Base-by-base conservation (phyloP, 2,113 vertebrate genomes). In the Rhinolophus sinicus region DNA sequence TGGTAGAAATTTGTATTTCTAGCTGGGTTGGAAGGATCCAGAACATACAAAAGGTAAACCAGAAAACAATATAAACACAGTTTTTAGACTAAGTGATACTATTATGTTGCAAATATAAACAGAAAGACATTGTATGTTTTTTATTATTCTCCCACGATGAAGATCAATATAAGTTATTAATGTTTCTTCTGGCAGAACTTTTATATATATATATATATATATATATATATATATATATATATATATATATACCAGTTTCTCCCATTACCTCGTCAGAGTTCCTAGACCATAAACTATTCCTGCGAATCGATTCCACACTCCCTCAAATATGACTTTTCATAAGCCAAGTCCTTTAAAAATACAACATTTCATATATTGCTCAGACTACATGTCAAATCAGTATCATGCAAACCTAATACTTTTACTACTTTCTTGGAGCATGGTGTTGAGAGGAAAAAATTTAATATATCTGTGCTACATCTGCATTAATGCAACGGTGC, bases 281-380 rank as follows among this genome's bases (percentile, higher is more conserved):
- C 70, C 94, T 96, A 44, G 44, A 97, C 96, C 93, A 96, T 98
- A 96, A 97, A 96, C 94, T 95, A 93, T 93, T 80, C 54, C 82
- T 81, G 93, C 21, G 93, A 97, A 98, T 97, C 96, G 97, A 98
- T 97, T 97, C 97, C 93, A 97, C 96, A 98, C 95, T 97, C 40
- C 24, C 30, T 97, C 94, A 96, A 97, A 96, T 97, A 96, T 81
- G 75, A 97, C 88, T 97, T 96, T 89, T 95, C 86, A 94, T 97
- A 97, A 97, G 91, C 87, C 86, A 96, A 81, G 64, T 96, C 78
- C 78, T 97, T 97, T 96, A 93, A 96, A 97, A 97, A 93, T 97
- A 96, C 58, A 96, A 82, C 84, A 95, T 96, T 97, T 97, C 88
- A 90, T 95, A 76, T 97, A 95, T 96, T 97, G 97, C 94, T 96